Evolutionary conservation across 2,888 invertebrate species (phyloP), one percentile per base, ranked within the genome.

Genomic region (Clunio marinus): DNA sequence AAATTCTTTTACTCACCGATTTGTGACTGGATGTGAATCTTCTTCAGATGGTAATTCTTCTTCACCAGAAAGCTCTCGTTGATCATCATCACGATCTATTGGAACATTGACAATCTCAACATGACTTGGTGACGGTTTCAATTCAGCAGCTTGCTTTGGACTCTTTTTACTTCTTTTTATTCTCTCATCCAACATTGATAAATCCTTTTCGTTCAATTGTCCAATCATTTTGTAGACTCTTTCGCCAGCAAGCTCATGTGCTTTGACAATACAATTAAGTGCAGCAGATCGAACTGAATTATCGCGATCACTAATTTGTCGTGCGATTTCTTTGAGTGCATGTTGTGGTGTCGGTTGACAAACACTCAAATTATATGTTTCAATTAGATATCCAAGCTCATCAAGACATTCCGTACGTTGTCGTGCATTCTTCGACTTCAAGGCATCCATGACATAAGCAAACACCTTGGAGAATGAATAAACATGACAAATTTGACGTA

Each of bases 391-490:
- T 0, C 92, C 89, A 75, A 98, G 83, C 76, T 96, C 93, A 73
- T 96, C 96, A 69, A 99, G 81, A 76, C 98, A 97, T 79, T 97
- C 98, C 81, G 96, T 91, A 74, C 97, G 84, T 77, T 97, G 97
- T 46, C 97, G 85, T 0, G 97, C 93, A 78, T 97, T 98, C 79
- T 99, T 99, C 0, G 96, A 95, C 75, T 96, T 95, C 13, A 97
- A 80, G 1, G 96, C 98, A 73, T 98, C 97, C 88, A 96, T 91
- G 17, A 97, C 82, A 73, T 90, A 93, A 0, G 88, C 85, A 75
- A 95, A 96, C 71, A 97, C 82, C 77, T 95, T 94, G 70, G 88
- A 89, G 32, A 91, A 89, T 0, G 96, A 89, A 80, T 93, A 96
- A 5, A 97, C 87, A 4, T 87, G 83, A 71, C 89, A 89, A 65